Base-by-base conservation (phyloP, 2,113 vertebrate genomes). In the Mus pahari region DNA sequence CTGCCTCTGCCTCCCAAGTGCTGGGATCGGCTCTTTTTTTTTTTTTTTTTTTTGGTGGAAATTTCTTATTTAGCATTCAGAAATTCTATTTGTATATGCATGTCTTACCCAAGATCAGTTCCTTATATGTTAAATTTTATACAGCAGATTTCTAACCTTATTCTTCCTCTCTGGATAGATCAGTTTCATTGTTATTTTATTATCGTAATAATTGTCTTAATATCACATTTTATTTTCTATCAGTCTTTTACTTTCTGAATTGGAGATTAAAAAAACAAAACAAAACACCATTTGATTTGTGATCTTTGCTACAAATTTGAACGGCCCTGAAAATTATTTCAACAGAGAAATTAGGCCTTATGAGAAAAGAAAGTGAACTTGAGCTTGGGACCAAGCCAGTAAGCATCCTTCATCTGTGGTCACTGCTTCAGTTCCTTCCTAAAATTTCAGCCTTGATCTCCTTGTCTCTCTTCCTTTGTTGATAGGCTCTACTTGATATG, bases 401-500 rank as follows among this genome's bases (percentile, higher is more conserved):
- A 12, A 55, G 10, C 50, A n/a, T 22, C 10, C 12, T 17, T 55
- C 4, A n/a, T n/a, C 19, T n/a, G 10, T 81, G 33, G 5, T 81
- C 50, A 55, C 33, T 81, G 19, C 33, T 58, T n/a, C 20, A n/a
- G 19, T n/a, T 58, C 10, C 4, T 81, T 81, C 11, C 78, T 55
- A 55, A 81, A 10, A 19, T 12, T 81, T 33, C 33, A 13, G 31
- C 36, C 78, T 58, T 58, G 2, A n/a, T n/a, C 50, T 22, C 8
- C 10, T 78, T 50, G 14, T 55, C 10, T 24, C 19, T n/a, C 19
- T 55, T 36, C 50, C 17, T 36, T 58, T n/a, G 28, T 12, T 3
- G 2, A n/a, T 58, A 19, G 19, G 9, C 8, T 36, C 33, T n/a
- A 22, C 36, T 81, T 2, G 12, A 1, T 22, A 1, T 0, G 50